Evolutionary conservation across 2,888 invertebrate species (phyloP).

Genomic region (Ectemnius lituratus): DNA sequence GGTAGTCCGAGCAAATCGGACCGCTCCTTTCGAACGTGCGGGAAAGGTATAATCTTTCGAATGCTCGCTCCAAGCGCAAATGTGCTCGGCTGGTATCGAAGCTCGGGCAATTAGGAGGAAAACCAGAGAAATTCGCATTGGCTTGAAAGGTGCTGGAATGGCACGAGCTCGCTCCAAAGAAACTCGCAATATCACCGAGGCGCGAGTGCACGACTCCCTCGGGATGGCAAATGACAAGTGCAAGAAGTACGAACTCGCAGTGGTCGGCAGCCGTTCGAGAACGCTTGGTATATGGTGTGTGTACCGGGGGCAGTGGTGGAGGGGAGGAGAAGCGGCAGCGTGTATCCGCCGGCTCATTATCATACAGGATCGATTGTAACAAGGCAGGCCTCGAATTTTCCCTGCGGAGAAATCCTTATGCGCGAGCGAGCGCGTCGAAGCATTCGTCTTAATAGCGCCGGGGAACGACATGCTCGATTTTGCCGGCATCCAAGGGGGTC

Average conservation of each 20-base stretch:
- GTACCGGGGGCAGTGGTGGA: background rate
- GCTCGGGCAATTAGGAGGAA: background rate
- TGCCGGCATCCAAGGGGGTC: conserved; percentile 32
- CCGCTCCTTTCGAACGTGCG: too few species aligned
- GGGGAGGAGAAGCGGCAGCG: too few species aligned
- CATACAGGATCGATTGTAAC: conserved; percentile 14
- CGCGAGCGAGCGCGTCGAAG: background rate
- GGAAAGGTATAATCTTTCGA: background rate
- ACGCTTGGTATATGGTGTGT: too few species aligned
- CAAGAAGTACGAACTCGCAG: background rate
- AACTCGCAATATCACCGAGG: background rate
- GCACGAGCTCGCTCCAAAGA: background rate
- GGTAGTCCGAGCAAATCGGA: too few species aligned
- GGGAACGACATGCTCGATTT: conserved; percentile 21
- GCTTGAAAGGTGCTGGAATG: background rate
- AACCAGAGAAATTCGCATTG: background rate
- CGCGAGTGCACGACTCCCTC: background rate
- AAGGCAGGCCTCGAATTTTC: conserved; percentile 3
- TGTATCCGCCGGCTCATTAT: conserved; percentile 17
- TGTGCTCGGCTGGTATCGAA: background rate
- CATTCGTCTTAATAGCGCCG: conserved; percentile 29
- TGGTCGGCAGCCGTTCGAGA: too few species aligned
- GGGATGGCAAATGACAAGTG: conserved; percentile 2
- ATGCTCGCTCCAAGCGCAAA: background rate
- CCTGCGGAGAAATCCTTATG: conserved; percentile 31